A percentile compares a stretch with the other conserved stretches of the same genome.
These are phyloP conservation scores for Gryllus longicercus DNA, from an alignment of 2,888 invertebrate species.

Conservation along the genomic window DNA sequence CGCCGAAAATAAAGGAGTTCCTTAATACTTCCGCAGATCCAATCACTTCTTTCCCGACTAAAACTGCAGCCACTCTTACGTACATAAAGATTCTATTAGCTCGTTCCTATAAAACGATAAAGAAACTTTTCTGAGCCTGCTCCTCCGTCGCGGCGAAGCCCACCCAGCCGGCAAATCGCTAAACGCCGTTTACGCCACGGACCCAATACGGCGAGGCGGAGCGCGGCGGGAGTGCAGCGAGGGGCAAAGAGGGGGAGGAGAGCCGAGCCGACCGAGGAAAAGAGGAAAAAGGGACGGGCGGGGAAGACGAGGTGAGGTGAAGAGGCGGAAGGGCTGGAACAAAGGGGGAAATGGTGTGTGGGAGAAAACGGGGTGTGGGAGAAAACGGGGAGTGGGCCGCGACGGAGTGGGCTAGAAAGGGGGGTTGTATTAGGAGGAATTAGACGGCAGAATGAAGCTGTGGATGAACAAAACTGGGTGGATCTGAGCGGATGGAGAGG, in stretches of 20 bases:
- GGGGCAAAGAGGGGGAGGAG: not conserved
- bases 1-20: not conserved
- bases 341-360: too few species aligned
- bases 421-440: too few species aligned
- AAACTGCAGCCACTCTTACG: not conserved
- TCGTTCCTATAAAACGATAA: not conserved
- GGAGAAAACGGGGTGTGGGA: too few species aligned
- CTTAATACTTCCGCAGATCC: slow-evolving; percentile 7
- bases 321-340: too few species aligned
- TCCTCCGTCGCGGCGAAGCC: not conserved
- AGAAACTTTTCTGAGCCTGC: not conserved
- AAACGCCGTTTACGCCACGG: not conserved
- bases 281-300: too few species aligned
- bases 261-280: too few species aligned
- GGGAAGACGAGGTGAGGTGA: too few species aligned
- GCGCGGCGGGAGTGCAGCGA: not conserved
- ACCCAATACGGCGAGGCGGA: not conserved
- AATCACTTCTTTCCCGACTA: slow-evolving; percentile 2
- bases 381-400: too few species aligned
- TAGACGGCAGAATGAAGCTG: too few species aligned
- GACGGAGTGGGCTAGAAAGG: too few species aligned
- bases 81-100: slow-evolving; percentile 9
- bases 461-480: too few species aligned
- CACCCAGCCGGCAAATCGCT: not conserved
- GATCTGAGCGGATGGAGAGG: too few species aligned